Base-by-base conservation (phyloP, 2,113 vertebrate species). In the Syngnathoides biaculeatus region DNA sequence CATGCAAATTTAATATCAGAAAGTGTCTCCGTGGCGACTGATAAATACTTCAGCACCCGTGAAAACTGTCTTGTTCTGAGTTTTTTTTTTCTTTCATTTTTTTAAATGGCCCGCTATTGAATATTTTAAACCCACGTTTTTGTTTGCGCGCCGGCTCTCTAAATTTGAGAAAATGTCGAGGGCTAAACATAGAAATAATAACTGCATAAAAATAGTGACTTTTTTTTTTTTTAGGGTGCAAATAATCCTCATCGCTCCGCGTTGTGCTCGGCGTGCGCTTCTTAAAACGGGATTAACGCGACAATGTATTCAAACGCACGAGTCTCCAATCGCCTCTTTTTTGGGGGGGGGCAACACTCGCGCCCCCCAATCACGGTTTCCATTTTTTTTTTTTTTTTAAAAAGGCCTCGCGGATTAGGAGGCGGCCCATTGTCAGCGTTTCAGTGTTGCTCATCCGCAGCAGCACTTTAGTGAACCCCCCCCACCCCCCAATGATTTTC, bases 1-100 rank as follows among this genome's bases (percentile, higher is more conserved):
- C 78, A 88, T 87, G 69, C 83, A 89, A 81, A 30, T 85, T 90
- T 88, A 83, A 88, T 87, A 68, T 53, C 26, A 55, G 67, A 81
- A 84, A 85, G 86, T 84, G 72, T 83, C 70, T 84, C 69, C 42
- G 75, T 75, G 64, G 75, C 66, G 71, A 13, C 73, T 66, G 60
- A 86, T 89, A 78, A 87, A 89, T 90, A 82, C 67, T 87, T 87
- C 78, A 89, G 64, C 8, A 81, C 40, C 64, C 69, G 57, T 72
- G 71, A 81, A 86, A 84, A 80, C 2, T 12, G 71, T 71, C 65
- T 57, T 66, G 53, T 71, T 79, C 66, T 56, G 48, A 69, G 64
- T 10, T 40, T 75, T 66, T 64, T 71, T 59, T 67, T 40, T 35
- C 6, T 35, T 58, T 53, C 5, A 3, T 35, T 35, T 35, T 35